A percentile compares a stretch with the other conserved stretches of the same genome.
Evolutionary conservation across 1,140 invertebrate species (phyloP).

Genomic region (Arion vulgaris): DNA sequence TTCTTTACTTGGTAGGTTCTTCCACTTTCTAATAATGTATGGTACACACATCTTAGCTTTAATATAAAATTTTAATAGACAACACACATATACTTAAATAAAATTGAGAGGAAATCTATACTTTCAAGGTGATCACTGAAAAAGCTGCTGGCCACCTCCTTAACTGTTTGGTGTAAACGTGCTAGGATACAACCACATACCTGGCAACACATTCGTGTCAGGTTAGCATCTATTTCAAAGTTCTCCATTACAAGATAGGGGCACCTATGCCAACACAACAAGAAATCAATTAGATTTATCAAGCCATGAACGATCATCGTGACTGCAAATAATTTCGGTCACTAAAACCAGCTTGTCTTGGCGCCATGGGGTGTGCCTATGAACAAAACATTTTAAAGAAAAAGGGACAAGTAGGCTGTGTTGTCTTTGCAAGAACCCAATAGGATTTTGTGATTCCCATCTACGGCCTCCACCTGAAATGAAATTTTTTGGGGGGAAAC

Average conservation of each 20-base stretch:
- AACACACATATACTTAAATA: background rate
- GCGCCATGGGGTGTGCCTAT: background rate
- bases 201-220: conserved; percentile 40
- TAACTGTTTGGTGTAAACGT: conserved; percentile 4
- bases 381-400: conserved; percentile 16
- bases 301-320: background rate
- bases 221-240: conserved; percentile 36
- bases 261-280: conserved; percentile 44
- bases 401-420: background rate
- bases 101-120: background rate
- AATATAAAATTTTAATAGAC: no score
- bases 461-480: conserved; percentile 33
- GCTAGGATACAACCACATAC: conserved; percentile 34
- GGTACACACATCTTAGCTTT: no score
- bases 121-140: background rate
- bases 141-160: background rate
- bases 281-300: conserved; percentile 41
- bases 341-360: background rate
- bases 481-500: conserved; percentile 15
- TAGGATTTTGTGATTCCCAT: background rate
- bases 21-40: no score
- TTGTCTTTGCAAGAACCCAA: background rate
- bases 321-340: background rate
- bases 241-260: conserved; percentile 36
- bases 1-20: no score